phyloP scores from a whole-genome alignment of 2,113 vertebrate genomes.

The Mastomys natalensis region DNA sequence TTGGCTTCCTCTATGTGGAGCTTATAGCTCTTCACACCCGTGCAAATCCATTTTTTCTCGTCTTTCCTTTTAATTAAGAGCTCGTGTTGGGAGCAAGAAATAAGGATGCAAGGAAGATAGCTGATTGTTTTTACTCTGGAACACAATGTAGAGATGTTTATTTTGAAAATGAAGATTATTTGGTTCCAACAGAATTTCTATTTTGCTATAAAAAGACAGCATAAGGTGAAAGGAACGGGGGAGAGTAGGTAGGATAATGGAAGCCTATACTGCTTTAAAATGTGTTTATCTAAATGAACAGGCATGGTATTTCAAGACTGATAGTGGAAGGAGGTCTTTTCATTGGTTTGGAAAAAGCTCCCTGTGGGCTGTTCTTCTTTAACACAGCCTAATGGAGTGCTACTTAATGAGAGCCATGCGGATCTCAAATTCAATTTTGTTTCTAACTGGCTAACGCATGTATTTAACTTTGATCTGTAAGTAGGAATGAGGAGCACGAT shows the following conservation, averaged over 20 bases:
- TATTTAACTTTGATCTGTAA: constrained; percentile 86
- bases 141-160: constrained; percentile 67
- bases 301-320: constrained; percentile 59
- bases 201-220: constrained; percentile 76
- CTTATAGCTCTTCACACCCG: constrained; percentile 68
- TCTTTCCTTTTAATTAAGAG: constrained; percentile 85
- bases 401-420: constrained; percentile 61
- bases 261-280: constrained; percentile 65
- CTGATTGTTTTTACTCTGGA: constrained; percentile 64
- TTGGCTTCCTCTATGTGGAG: not conserved
- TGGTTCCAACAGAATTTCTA: constrained; percentile 66
- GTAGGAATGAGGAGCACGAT: constrained; percentile 83
- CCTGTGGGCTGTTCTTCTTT: constrained; percentile 70
- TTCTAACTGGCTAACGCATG: constrained; percentile 72
- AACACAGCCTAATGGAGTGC: constrained; percentile 70
- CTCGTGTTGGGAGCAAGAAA: constrained; percentile 81
- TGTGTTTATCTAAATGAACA: constrained; percentile 69
- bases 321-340: constrained; percentile 72
- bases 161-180: constrained; percentile 76
- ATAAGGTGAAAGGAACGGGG: constrained; percentile 57
- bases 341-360: constrained; percentile 77
- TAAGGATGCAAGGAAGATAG: constrained; percentile 75
- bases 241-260: constrained; percentile 65
- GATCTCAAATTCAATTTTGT: constrained; percentile 77
- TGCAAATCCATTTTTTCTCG: constrained; percentile 73